Evolutionary conservation across 2,797 vertebrate species (phyloP).

Genomic region (Cichlasoma orientale): DNA sequence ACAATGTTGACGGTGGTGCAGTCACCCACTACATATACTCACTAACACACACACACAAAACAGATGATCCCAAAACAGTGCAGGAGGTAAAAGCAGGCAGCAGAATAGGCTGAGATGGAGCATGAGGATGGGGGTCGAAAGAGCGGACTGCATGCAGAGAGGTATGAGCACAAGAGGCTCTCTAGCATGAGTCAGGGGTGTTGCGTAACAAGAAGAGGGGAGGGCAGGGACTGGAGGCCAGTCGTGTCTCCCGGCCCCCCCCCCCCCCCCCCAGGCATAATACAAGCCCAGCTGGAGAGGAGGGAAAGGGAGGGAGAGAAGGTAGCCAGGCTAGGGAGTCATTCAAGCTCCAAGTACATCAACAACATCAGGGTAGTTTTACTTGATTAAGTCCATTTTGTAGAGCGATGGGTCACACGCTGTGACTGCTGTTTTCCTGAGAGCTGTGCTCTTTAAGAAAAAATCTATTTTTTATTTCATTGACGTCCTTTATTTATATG

Average conservation of each 20-base stretch:
- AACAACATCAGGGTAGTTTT: background rate
- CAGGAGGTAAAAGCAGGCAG: slow-evolving; percentile 6
- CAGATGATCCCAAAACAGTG: slow-evolving; percentile 9
- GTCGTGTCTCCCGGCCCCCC: slow-evolving; percentile 45
- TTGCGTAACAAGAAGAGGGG: slow-evolving; percentile 64
- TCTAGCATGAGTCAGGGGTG: slow-evolving; percentile 76
- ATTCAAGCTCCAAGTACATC: background rate
- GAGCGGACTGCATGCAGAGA: slow-evolving; percentile 47
- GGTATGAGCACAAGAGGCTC: slow-evolving; percentile 51
- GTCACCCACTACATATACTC: background rate
- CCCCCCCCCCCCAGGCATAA: slow-evolving; percentile 13
- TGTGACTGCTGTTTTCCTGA: background rate
- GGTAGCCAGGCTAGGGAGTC: background rate
- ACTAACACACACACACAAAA: background rate
- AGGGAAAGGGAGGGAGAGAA: background rate
- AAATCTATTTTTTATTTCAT: background rate
- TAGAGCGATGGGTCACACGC: fast-evolving
- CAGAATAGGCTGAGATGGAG: background rate
- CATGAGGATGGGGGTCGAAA: background rate
- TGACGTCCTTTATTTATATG: background rate
- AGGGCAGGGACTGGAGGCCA: slow-evolving; percentile 35
- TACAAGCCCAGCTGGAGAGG: slow-evolving; percentile 3
- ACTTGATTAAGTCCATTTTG: fast-evolving
- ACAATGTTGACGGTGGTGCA: background rate
- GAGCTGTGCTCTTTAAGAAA: background rate